Evolutionary conservation across 2,797 vertebrate species (phyloP).

Genomic region (Paratrypauchen microcephalus): DNA sequence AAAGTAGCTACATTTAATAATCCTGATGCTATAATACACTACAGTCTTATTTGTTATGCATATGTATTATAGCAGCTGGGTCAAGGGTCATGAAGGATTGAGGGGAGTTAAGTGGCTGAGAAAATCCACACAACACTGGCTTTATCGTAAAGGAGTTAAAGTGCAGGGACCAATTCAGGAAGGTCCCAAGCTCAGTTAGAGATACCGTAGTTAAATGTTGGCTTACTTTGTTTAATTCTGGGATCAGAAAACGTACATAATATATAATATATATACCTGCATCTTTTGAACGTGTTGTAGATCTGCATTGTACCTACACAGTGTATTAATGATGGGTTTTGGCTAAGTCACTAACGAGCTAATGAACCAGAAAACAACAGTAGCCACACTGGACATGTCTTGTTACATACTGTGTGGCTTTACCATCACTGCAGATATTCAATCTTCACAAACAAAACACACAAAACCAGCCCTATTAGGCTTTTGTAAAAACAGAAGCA

Average conservation of each 20-base stretch:
- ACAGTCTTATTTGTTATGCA: not conserved
- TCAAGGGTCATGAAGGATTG: conserved; percentile 19
- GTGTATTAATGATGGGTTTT: not conserved
- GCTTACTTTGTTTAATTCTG: conserved; percentile 48
- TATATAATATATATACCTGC: too few relatives aligned
- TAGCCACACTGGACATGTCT: conserved; percentile 60
- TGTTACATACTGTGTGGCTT: conserved; percentile 65
- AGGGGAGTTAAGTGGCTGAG: conserved; percentile 5
- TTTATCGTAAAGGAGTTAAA: conserved; percentile 15
- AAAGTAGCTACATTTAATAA: not conserved
- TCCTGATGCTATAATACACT: not conserved
- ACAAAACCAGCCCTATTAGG: conserved; percentile 79
- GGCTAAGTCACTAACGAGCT: not conserved
- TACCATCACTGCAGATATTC: conserved; percentile 73
- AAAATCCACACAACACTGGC: conserved; percentile 7
- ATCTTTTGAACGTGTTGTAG: not conserved
- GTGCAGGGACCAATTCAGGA: conserved; percentile 1
- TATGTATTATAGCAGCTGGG: conserved; percentile 8
- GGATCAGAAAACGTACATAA: too few relatives aligned
- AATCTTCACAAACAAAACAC: conserved; percentile 75
- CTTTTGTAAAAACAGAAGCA: conserved; percentile 82
- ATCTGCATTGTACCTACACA: not conserved
- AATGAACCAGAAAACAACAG: conserved; percentile 36
- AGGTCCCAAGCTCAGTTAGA: conserved; percentile 31
- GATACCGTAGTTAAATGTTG: conserved; percentile 33